Base-by-base conservation (phyloP, 2,888 invertebrate species). In the Poecilobothrus nobilitatus region DNA sequence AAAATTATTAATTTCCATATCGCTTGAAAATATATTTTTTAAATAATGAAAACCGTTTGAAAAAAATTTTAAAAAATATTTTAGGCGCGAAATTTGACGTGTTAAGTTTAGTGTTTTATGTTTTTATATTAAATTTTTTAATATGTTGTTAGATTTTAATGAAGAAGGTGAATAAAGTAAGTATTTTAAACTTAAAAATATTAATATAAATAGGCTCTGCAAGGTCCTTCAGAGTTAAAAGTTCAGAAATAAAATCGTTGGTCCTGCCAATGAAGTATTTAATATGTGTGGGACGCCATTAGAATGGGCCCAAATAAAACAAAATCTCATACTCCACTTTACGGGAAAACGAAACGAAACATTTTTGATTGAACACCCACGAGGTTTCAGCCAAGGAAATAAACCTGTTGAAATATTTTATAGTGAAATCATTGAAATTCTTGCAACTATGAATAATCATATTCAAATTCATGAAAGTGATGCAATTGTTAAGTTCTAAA, bases 401-500 rank as follows among this genome's bases (percentile, higher is more conserved):
- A 71, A 71, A 67, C 66, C 70, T 12, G 63, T 73, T 5, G 73
- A 74, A 71, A 22, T 61, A 21, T 74, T 73, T 63, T 73, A 74
- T 34, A 67, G 72, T 18, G 67, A 73, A 68, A 70, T 74, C 10
- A 72, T 73, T 4, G 74, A 75, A 69, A 71, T 74, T n/a, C 71
- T 72, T 37, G 64, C 74, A 8, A 67, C 74, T 1, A 34, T 75
- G 20, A 68, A 37, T 2, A 75, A 74, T 61, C 71, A 73, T 65
- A 65, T 74, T 1, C 66, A 71, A 21, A 71, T 74, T 27, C 72
- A 74, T 12, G 73, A 74, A 53, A 61, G 6, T 1, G 70, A 74
- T 62, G 1, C 10, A 41, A 71, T 69, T 10, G 73, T 74, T 37
- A 7, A 34, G 8, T 8, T 5, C 34, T 34, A 34, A 34, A 34